Evolutionary conservation across 2,113 vertebrate species (phyloP).

Genomic region (Takifugu flavidus): DNA sequence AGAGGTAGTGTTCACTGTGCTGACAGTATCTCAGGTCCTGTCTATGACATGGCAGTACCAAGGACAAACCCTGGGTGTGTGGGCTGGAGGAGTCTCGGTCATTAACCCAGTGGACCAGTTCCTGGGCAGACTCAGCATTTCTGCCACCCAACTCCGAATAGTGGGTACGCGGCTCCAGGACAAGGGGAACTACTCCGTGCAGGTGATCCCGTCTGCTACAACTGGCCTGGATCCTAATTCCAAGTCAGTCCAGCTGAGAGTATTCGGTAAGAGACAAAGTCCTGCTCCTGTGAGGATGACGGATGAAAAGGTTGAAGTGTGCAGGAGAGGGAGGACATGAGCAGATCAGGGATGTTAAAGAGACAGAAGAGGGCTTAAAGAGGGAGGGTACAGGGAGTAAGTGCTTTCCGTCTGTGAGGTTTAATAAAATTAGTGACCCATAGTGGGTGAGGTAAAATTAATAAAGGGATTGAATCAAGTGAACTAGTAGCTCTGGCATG

Average conservation of each 20-base stretch:
- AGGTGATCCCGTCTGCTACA: constrained; percentile 42
- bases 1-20: constrained; percentile 52
- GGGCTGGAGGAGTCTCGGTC: not conserved
- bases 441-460: constrained; percentile 48
- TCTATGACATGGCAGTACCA: constrained; percentile 58
- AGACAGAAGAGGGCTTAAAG: constrained; percentile 26
- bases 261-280: constrained; percentile 69
- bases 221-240: constrained; percentile 54
- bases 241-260: constrained; percentile 51
- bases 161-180: constrained; percentile 52
- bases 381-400: constrained; percentile 36
- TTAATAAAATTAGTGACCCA: constrained; percentile 69
- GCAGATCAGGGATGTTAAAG: constrained; percentile 26
- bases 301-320: not conserved
- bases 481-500: constrained; percentile 37
- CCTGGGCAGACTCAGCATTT: constrained; percentile 62
- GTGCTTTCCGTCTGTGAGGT: constrained; percentile 55
- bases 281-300: not conserved
- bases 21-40: constrained; percentile 41
- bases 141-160: constrained; percentile 65
- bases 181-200: constrained; percentile 64
- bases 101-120: constrained; percentile 52
- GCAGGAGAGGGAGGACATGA: constrained; percentile 20
- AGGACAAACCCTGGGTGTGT: constrained; percentile 48
- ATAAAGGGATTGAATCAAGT: constrained; percentile 49